These are phyloP conservation scores for Anarrhichthys ocellatus DNA, from an alignment of 2,113 vertebrate genomes.

Conservation along the genomic window DNA sequence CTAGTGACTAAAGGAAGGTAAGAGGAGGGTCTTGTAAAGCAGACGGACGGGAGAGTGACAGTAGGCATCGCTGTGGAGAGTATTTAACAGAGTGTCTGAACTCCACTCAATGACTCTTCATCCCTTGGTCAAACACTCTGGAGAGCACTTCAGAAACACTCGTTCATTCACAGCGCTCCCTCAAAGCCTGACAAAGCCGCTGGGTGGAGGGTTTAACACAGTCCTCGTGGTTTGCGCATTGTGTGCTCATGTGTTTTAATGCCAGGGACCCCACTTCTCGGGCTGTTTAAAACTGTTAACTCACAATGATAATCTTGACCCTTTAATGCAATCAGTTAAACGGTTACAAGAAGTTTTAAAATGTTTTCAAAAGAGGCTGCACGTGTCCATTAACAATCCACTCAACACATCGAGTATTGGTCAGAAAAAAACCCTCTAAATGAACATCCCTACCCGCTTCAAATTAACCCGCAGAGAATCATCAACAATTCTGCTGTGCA, in stretches of 20 bases:
- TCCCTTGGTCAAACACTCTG: conserved; percentile 13
- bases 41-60: neutral
- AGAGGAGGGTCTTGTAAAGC: conserved; percentile 17
- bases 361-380: too few relatives aligned
- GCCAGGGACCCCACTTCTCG: neutral
- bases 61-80: conserved; percentile 25
- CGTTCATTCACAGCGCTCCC: conserved; percentile 20
- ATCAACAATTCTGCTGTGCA: too few relatives aligned
- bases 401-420: too few relatives aligned
- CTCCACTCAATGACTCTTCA: conserved; percentile 45
- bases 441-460: too few relatives aligned
- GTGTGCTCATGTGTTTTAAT: neutral
- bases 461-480: too few relatives aligned
- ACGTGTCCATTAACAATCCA: too few relatives aligned
- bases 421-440: too few relatives aligned
- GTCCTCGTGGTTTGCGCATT: neutral
- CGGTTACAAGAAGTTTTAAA: too few relatives aligned
- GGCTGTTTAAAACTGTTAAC: too few relatives aligned
- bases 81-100: conserved; percentile 40
- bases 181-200: neutral
- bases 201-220: neutral
- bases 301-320: too few relatives aligned
- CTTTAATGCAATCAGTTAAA: too few relatives aligned
- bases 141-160: conserved; percentile 48
- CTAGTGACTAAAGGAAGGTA: conserved; percentile 23